Conservation (phyloP, 2,888 invertebrate species). For the Sphaeridia pumilis region DNA sequence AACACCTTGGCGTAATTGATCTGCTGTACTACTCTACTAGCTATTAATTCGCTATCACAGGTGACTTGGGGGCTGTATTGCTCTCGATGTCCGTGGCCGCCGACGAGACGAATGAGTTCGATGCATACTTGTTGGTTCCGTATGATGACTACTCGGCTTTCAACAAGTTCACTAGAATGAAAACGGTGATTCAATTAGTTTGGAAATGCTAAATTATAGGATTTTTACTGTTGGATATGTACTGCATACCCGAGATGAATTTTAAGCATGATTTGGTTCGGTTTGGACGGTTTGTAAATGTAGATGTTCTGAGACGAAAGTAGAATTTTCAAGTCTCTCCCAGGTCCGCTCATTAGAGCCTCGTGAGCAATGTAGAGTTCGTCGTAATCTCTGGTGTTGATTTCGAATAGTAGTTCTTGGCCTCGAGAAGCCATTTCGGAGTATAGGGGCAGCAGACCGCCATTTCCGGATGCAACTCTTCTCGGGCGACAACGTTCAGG, state of each 20-base stretch:
- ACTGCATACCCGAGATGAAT: constrained; percentile 48
- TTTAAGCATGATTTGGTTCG: constrained; percentile 46
- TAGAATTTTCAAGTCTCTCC: constrained; percentile 63
- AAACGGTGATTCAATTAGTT: not conserved
- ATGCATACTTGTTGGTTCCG: constrained; percentile 40
- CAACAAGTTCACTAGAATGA: constrained; percentile 49
- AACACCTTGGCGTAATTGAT: constrained; percentile 80
- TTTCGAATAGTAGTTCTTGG: constrained; percentile 63
- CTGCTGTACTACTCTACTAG: constrained; percentile 61
- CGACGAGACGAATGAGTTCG: constrained; percentile 45
- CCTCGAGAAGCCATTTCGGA: constrained; percentile 63
- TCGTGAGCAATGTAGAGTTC: constrained; percentile 78
- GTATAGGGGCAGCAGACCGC: constrained; percentile 74
- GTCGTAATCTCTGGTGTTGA: constrained; percentile 56
- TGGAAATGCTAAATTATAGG: not conserved
- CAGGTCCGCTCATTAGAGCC: constrained; percentile 57
- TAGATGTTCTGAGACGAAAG: constrained; percentile 63
- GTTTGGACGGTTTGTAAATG: constrained; percentile 49
- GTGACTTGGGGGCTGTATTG: constrained; percentile 61
- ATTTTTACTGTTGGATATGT: not conserved
- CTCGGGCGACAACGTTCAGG: constrained; percentile 60
- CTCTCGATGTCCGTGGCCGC: constrained; percentile 10
- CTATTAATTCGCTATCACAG: constrained; percentile 59
- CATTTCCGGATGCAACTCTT: constrained; percentile 61
- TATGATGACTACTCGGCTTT: constrained; percentile 50